Conservation (phyloP, 1,140 invertebrate species). For the Cydia pomonella region DNA sequence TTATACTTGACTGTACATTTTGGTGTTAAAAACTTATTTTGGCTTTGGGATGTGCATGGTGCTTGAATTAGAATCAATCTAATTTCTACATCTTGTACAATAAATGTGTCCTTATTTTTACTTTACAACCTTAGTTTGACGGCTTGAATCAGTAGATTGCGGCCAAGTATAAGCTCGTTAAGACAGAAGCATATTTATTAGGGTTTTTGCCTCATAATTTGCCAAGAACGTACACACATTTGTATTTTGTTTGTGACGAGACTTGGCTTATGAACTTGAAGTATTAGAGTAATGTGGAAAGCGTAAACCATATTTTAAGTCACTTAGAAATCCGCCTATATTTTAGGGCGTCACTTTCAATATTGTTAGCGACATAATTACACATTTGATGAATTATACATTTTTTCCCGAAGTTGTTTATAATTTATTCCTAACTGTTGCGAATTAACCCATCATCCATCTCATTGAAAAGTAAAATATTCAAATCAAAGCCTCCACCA, state of each 20-base stretch:
- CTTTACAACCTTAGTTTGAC: not conserved
- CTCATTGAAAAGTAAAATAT: no score
- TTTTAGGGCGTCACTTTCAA: conserved; percentile 37
- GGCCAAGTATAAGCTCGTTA: not conserved
- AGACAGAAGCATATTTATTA: not conserved
- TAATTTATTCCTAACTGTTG: not conserved
- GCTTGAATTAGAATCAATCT: not conserved
- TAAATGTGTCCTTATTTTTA: not conserved
- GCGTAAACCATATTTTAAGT: conserved; percentile 22
- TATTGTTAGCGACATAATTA: conserved; percentile 36
- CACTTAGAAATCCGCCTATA: conserved; percentile 38
- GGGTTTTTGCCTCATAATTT: not conserved
- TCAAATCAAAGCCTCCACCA: no score
- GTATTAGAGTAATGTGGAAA: conserved; percentile 15
- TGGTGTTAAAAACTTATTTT: not conserved
- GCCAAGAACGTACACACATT: no score
- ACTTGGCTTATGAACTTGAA: not conserved
- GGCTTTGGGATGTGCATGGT: not conserved
- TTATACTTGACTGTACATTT: not conserved
- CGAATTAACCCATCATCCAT: no score
- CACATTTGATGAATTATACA: conserved; percentile 36
- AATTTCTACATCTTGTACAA: conserved; percentile 7
- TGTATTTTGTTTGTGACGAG: not conserved
- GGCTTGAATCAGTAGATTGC: not conserved
- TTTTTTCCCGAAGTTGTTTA: conserved; percentile 32